Evolutionary conservation across 2,888 invertebrate genomes (phyloP).

Genomic region (Trissoscelio sp.): DNA sequence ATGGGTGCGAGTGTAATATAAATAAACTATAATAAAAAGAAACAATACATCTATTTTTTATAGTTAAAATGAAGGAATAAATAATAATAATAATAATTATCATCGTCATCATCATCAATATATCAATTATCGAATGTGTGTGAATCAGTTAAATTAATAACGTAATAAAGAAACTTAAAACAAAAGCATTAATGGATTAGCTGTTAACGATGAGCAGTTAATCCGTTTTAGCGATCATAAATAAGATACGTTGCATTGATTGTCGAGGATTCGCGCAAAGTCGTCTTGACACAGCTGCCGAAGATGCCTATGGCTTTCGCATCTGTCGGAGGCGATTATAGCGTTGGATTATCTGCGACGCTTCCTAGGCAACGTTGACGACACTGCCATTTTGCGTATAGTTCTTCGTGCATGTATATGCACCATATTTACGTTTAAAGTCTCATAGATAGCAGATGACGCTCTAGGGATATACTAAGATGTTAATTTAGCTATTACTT

Average conservation of each 20-base stretch:
- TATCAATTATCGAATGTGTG: no score
- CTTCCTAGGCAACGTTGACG: slow-evolving; percentile 46
- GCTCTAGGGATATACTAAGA: slow-evolving; percentile 81
- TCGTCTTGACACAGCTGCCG: slow-evolving; percentile 51
- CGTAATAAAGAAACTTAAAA: background rate
- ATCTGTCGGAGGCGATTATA: slow-evolving; percentile 70
- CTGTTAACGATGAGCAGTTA: background rate
- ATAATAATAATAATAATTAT: no score
- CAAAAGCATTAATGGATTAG: no score
- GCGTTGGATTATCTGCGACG: slow-evolving; percentile 62
- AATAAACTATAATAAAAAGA: no score
- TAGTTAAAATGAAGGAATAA: no score
- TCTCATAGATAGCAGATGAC: slow-evolving; percentile 81
- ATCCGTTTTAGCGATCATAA: slow-evolving; percentile 5
- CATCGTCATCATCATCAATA: no score
- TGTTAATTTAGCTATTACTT: slow-evolving; percentile 82
- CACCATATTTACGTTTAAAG: slow-evolving; percentile 69
- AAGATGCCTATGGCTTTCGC: slow-evolving; percentile 57
- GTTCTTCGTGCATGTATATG: slow-evolving; percentile 40
- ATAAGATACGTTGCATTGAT: slow-evolving; percentile 18
- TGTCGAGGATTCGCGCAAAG: slow-evolving; percentile 24
- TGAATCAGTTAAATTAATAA: no score
- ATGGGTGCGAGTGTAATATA: no score
- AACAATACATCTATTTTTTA: no score
- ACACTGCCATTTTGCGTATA: slow-evolving; percentile 67